phyloP scores from a whole-genome alignment of 2,888 invertebrate species.

The Odontomyia ornata region DNA sequence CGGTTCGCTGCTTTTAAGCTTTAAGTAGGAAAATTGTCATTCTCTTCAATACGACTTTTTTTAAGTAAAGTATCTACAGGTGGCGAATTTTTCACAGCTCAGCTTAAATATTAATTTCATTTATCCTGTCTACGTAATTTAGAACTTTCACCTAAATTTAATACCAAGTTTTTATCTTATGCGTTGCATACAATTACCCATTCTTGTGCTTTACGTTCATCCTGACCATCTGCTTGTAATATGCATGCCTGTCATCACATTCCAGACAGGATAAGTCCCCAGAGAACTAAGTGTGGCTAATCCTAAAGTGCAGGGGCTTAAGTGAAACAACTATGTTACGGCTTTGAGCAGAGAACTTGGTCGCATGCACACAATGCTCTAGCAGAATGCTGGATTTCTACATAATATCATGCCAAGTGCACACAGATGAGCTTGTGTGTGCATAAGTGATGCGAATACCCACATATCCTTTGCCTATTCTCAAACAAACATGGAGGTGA shows the following conservation, averaged over 20 bases:
- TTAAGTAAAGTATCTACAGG: no score
- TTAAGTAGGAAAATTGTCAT: no score
- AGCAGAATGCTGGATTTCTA: constrained; percentile 26
- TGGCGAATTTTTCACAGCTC: no score
- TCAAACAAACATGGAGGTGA: not conserved
- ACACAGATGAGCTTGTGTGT: not conserved
- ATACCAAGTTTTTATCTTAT: not conserved
- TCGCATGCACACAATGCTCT: constrained; percentile 7
- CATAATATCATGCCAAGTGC: not conserved
- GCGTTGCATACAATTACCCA: not conserved
- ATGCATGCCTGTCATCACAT: constrained; percentile 38
- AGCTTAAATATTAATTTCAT: no score
- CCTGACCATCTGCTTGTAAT: constrained; percentile 32
- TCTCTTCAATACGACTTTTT: no score
- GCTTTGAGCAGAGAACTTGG: not conserved
- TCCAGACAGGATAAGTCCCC: constrained; percentile 38
- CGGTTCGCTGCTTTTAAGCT: no score
- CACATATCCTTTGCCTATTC: not conserved
- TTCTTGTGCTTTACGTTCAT: not conserved
- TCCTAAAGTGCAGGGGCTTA: constrained; percentile 44
- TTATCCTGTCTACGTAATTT: not conserved
- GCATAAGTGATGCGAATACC: constrained; percentile 33
- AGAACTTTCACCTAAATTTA: constrained; percentile 12
- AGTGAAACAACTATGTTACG: constrained; percentile 33
- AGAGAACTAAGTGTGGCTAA: constrained; percentile 45